Base-by-base conservation (phyloP, 2,797 vertebrate species). In the Dromococcyx pavoninus region DNA sequence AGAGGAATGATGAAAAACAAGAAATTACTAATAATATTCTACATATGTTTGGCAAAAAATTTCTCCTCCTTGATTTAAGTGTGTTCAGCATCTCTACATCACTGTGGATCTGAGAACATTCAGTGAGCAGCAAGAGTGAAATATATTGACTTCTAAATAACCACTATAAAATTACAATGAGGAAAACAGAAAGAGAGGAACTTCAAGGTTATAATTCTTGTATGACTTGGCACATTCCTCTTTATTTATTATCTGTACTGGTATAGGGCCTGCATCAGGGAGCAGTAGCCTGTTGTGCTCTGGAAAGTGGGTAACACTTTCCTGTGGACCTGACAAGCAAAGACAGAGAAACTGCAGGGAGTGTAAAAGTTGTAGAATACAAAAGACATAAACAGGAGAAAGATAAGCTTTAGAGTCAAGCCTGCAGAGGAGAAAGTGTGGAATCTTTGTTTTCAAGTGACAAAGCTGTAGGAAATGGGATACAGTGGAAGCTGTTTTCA, bases 31-130 rank as follows among this genome's bases (percentile, higher is more conserved):
- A 91, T 93, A 82, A 95, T 87, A 44, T 83, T 93, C 67, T 93
- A 88, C 91, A 95, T 95, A 86, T 96, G 92, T 92, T 95, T 96
- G 94, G 92, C 91, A 89, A 85, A 94, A 46, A 80, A 30, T 66
- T 92, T 91, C 44, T 82, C 33, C 54, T 50, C 56, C 53, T 81
- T 86, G 39, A 54, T 95, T 83, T 85, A 84, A 92, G 51, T 1
- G 0, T 81, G 32, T 64, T 95, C 84, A 83, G 76, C 84, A 86
- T 54, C 65, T 77, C 60, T 77, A 51, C 6, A 7, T 62, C 66
- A 94, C 73, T 91, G 65, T 32, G 35, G 50, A 82, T 82, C 61
- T 13, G 24, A 96, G 71, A 57, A 74, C 72, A 82, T 70, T 75
- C 61, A 91, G 62, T 82, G 35, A 94, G 72, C 41, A 86, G 70